phyloP scores from a whole-genome alignment of 2,888 invertebrate species.

The Phlogophora meticulosa region DNA sequence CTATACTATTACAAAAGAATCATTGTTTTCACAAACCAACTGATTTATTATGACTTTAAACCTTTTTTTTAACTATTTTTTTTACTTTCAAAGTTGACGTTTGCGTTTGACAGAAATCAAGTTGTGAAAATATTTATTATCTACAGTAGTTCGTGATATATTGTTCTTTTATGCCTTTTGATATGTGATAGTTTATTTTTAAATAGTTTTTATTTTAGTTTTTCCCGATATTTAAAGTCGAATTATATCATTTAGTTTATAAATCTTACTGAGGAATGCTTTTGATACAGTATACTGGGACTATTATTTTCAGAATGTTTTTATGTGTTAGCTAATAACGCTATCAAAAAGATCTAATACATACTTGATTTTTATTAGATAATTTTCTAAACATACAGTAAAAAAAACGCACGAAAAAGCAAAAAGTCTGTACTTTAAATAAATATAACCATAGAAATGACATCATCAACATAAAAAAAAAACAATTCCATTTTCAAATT shows the following conservation, averaged over 20 bases:
- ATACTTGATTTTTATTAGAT: constrained; percentile 15
- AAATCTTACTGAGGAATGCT: constrained; percentile 65
- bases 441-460: not conserved
- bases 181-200: constrained; percentile 64
- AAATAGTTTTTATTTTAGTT: constrained; percentile 41
- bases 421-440: not conserved
- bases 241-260: constrained; percentile 60
- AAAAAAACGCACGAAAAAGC: not conserved
- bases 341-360: constrained; percentile 21
- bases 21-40: constrained; percentile 87
- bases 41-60: constrained; percentile 84
- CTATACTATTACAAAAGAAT: constrained; percentile 90
- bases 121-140: constrained; percentile 71
- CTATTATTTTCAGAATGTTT: constrained; percentile 33
- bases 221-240: constrained; percentile 57
- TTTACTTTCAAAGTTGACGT: constrained; percentile 65
- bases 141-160: constrained; percentile 67
- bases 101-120: constrained; percentile 66
- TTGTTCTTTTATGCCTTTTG: constrained; percentile 57
- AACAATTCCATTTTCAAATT: constrained; percentile 42
- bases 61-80: constrained; percentile 61
- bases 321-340: constrained; percentile 47
- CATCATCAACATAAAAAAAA: constrained; percentile 12
- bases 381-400: not conserved
- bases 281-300: constrained; percentile 53